Conservation (phyloP, 1,140 invertebrate genomes). For the Drosophila truncata region DNA sequence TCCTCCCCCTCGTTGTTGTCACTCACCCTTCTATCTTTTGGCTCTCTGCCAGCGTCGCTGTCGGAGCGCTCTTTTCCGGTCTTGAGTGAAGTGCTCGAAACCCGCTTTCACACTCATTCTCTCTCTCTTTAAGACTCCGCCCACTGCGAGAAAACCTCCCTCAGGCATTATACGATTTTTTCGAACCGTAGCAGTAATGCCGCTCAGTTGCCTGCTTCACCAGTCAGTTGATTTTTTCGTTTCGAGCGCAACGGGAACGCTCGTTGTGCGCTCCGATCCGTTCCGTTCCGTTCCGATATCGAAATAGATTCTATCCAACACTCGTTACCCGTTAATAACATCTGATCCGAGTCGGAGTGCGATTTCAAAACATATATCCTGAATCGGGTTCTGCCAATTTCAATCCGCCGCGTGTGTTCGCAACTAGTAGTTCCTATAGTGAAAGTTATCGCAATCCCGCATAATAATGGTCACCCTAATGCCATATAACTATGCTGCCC, state of each 20-base stretch:
- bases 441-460: constrained; percentile 31
- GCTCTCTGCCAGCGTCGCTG: constrained; percentile 13
- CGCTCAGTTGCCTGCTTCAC: constrained; percentile 41
- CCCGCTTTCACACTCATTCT: constrained; percentile 2
- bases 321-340: constrained; percentile 2
- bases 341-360: constrained; percentile 27
- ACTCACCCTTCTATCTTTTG: neutral
- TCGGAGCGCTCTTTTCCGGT: constrained; percentile 6
- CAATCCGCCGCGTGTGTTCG: constrained; percentile 12
- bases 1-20: neutral
- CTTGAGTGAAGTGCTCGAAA: constrained; percentile 3
- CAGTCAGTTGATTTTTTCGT: constrained; percentile 55
- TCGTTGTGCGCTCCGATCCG: neutral
- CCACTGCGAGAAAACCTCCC: constrained; percentile 4
- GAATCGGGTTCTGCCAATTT: constrained; percentile 1
- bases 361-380: constrained; percentile 47
- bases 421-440: constrained; percentile 30
- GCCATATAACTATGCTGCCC: constrained; percentile 86
- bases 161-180: constrained; percentile 2
- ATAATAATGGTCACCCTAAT: constrained; percentile 87
- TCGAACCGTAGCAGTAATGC: constrained; percentile 3
- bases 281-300: constrained; percentile 5
- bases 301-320: neutral
- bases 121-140: constrained; percentile 4
- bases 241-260: constrained; percentile 46